Evolutionary conservation across 2,888 invertebrate genomes (phyloP).

Genomic region (Sarcophaga caerulescens): DNA sequence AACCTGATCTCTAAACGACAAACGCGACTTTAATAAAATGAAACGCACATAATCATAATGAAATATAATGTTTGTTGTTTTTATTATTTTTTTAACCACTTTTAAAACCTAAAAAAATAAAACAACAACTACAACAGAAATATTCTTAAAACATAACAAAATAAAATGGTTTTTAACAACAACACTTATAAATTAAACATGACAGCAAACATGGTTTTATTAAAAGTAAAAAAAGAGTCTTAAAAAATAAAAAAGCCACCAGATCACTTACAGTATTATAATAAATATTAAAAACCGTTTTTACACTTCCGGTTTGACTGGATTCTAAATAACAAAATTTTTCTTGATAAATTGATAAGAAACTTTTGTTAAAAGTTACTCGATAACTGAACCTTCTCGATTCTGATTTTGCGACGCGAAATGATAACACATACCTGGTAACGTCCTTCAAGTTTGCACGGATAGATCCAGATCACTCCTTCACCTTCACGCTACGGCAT

Average conservation of each 20-base stretch:
- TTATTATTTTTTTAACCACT: slow-evolving; percentile 1
- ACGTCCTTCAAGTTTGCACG: no score
- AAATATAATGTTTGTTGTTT: background rate
- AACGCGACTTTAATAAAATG: background rate
- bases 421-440: no score
- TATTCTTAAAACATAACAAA: slow-evolving; percentile 5
- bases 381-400: no score
- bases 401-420: no score
- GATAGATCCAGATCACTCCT: no score
- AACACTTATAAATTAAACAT: slow-evolving; percentile 50
- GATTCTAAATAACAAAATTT: background rate
- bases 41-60: background rate
- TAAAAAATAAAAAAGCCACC: no score
- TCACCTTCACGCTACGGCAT: no score
- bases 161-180: slow-evolving; percentile 1
- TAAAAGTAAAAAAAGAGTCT: background rate
- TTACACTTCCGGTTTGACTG: slow-evolving; percentile 4
- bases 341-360: no score
- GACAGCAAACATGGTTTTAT: slow-evolving; percentile 53
- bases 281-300: background rate
- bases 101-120: no score
- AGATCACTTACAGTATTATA: background rate
- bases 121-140: slow-evolving; percentile 23
- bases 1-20: slow-evolving; percentile 52
- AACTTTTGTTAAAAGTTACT: no score